phyloP scores from a whole-genome alignment of 2,113 vertebrate genomes.

The Sinosuthora webbiana region DNA sequence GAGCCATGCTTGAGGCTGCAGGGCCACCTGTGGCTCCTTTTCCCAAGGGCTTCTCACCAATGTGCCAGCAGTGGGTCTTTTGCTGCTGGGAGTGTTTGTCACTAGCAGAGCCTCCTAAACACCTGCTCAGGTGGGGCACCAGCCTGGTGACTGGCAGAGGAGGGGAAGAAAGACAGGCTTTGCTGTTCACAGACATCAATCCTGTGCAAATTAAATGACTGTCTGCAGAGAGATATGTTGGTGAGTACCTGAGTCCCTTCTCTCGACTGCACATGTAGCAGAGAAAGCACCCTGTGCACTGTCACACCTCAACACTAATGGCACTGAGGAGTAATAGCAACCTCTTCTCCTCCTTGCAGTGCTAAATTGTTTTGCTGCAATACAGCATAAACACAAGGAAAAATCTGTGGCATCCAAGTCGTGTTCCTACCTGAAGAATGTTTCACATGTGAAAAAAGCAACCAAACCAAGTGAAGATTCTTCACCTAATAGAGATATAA shows the following conservation, averaged over 20 bases:
- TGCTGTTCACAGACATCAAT: background rate
- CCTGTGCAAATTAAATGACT: background rate
- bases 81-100: background rate
- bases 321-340: background rate
- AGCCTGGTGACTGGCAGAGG: background rate
- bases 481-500: background rate
- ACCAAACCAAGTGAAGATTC: background rate
- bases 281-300: background rate
- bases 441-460: background rate
- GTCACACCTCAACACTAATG: background rate
- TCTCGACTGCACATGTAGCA: rapidly evolving
- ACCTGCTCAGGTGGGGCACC: background rate
- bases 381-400: background rate
- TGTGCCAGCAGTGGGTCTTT: background rate
- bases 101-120: background rate
- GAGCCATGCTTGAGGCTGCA: rapidly evolving
- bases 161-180: background rate
- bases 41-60: background rate
- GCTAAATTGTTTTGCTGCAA: background rate
- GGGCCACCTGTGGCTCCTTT: rapidly evolving
- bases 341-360: background rate
- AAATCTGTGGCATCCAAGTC: background rate
- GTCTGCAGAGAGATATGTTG: rapidly evolving
- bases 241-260: background rate
- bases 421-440: background rate